Base-by-base conservation (phyloP, 2,113 vertebrate species). In the Rhinoptilus africanus region DNA sequence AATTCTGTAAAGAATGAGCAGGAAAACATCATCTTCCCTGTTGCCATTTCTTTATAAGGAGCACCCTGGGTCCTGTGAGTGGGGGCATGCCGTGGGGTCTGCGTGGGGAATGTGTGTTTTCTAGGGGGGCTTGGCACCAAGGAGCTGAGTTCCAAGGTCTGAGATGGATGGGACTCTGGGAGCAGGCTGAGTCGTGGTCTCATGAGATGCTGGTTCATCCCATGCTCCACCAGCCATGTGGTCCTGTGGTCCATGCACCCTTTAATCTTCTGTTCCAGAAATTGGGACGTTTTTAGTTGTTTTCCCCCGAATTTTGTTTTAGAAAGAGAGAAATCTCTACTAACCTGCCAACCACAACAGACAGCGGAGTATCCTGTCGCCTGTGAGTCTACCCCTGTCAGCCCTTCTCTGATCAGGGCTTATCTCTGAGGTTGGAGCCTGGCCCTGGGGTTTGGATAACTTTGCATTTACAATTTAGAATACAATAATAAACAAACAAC, bases 261-360 rank as follows among this genome's bases (percentile, higher is more conserved):
- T 34, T 45, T 34, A 28, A 43, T 47, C 28, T 71, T 32, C 34
- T 64, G 0, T n/a, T 92, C 20, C 78, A 88, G 19, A 75, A 95
- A 71, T 67, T 7, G 37, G 77, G 37, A n/a, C 2, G 6, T 21
- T 12, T 76, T 88, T 64, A 26, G 54, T 26, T 53, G 37, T 90
- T 92, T 84, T 11, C 7, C 15, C 43, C 39, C 20, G 23, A 37
- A n/a, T 73, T 88, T 91, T 89, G 22, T 48, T 85, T 84, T 62
- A 84, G 56, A 79, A 43, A 45, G 60, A 68, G 60, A 6, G 26
- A 92, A 94, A 78, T 75, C 35, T 80, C 34, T 81, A 1, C 50
- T 66, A 30, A 94, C 63, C 59, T 79, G 71, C 93, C 92, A 89
- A 48, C 47, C 71, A 89, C 74, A 80, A 93, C 67, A 90, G 54